A percentile compares a stretch with the other conserved stretches of the same genome.
Evolutionary conservation across 2,888 invertebrate species (phyloP).

Genomic region (Temnothorax unifasciatus): DNA sequence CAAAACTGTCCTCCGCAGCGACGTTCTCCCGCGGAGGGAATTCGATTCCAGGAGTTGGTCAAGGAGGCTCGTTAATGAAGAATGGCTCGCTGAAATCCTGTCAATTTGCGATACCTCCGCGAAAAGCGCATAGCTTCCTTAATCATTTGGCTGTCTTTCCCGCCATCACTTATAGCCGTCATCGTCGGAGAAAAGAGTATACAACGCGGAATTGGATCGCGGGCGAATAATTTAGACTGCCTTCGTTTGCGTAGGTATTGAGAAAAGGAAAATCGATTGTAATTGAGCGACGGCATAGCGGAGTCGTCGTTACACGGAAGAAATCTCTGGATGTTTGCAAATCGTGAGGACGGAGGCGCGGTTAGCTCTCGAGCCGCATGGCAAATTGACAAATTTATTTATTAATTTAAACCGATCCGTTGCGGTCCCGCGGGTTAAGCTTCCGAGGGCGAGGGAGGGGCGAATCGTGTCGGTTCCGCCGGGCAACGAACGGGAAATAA

Average conservation of each 20-base stretch:
- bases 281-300: background rate
- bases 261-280: slow-evolving; percentile 19
- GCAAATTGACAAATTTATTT: slow-evolving; percentile 34
- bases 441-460: background rate
- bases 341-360: background rate
- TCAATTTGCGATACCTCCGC: background rate
- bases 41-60: background rate
- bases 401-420: slow-evolving; percentile 46
- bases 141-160: slow-evolving; percentile 29
- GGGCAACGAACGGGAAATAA: slow-evolving; percentile 25
- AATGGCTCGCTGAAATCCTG: background rate
- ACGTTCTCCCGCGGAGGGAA: background rate
- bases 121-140: background rate
- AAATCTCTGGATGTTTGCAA: background rate
- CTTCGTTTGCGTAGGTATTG: slow-evolving; percentile 5
- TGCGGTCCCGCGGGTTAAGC: slow-evolving; percentile 31
- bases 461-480: background rate
- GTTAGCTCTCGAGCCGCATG: background rate
- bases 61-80: background rate
- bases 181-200: slow-evolving; percentile 8
- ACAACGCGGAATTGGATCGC: slow-evolving; percentile 1
- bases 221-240: slow-evolving; percentile 16
- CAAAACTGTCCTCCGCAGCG: background rate
- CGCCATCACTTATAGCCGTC: background rate
- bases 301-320: too few species aligned